Evolutionary conservation across 2,113 vertebrate genomes (phyloP).

Genomic region (Prinia subflava): DNA sequence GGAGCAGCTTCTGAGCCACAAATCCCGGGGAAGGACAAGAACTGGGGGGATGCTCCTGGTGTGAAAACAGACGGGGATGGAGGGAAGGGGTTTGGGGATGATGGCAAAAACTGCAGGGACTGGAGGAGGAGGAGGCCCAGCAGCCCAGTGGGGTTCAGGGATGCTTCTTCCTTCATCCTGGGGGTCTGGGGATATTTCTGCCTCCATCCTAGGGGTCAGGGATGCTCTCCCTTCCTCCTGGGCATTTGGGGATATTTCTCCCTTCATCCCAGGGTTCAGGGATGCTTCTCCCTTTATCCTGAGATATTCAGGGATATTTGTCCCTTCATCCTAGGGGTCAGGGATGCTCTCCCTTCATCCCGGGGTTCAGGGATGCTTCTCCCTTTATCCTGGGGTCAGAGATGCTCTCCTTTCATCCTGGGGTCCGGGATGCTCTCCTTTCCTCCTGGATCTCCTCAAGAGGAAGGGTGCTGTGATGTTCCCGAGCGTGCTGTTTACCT

Average conservation of each 20-base stretch:
- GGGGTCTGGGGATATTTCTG: not conserved
- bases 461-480: not conserved
- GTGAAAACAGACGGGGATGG: not conserved
- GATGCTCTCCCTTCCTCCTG: not conserved
- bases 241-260: no score
- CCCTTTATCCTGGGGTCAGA: no score
- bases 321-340: no score
- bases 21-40: rapidly evolving
- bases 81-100: not conserved
- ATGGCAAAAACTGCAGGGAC: not conserved
- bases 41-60: not conserved
- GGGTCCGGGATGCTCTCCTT: no score
- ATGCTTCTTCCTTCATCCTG: not conserved
- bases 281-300: not conserved
- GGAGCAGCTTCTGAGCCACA: not conserved
- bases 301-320: no score
- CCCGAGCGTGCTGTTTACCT: rapidly evolving
- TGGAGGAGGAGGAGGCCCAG: not conserved
- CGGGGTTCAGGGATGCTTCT: no score
- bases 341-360: no score
- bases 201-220: no score
- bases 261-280: not conserved
- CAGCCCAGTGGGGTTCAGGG: rapidly evolving
- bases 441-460: not conserved
- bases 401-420: no score